Conservation (phyloP, 2,113 vertebrate genomes). For the Heterotis niloticus region DNA sequence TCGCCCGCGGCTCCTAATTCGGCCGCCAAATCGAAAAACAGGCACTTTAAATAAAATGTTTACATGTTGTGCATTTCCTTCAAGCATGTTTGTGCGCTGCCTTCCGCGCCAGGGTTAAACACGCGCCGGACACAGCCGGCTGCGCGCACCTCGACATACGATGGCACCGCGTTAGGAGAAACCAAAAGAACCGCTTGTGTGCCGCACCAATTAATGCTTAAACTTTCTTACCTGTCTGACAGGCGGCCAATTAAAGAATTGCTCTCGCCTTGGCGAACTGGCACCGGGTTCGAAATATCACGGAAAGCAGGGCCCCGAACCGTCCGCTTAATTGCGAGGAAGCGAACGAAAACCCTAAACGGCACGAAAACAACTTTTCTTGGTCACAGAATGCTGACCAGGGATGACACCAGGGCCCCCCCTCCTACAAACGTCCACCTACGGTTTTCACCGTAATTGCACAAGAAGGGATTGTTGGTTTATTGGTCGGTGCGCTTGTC, state of each 20-base stretch:
- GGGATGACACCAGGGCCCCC: not conserved
- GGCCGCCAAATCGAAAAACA: too few relatives aligned
- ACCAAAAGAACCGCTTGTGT: too few relatives aligned
- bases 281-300: not conserved
- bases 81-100: too few relatives aligned
- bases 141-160: not conserved
- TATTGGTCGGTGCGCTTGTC: not conserved
- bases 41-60: too few relatives aligned
- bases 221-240: conserved; percentile 48
- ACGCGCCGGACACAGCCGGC: not conserved
- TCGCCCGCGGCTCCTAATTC: too few relatives aligned
- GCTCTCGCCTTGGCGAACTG: conserved; percentile 6
- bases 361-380: conserved; percentile 5
- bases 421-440: too few relatives aligned
- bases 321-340: conserved; percentile 24
- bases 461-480: not conserved
- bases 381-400: conserved; percentile 19
- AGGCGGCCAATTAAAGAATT: conserved; percentile 24
- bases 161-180: not conserved
- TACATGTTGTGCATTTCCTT: too few relatives aligned
- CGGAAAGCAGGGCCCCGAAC: not conserved
- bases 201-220: too few relatives aligned
- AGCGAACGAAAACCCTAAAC: conserved; percentile 14
- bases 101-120: too few relatives aligned
- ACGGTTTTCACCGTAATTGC: not conserved